Evolutionary conservation across 2,888 invertebrate species (phyloP).

Genomic region (Chloromyia formosa): DNA sequence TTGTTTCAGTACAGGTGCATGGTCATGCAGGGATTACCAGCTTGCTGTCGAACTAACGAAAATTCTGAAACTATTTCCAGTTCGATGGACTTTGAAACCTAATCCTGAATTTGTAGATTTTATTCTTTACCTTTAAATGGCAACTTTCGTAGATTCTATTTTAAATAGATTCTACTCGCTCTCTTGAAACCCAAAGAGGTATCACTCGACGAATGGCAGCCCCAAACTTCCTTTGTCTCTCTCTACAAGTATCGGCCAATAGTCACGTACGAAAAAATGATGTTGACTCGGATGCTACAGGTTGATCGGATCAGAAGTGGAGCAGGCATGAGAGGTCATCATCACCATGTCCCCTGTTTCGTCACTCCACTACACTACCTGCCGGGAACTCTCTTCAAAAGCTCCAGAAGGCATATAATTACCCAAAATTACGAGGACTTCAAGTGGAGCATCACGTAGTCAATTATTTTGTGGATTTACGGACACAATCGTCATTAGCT

Average conservation of each 20-base stretch:
- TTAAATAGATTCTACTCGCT: too few relatives aligned
- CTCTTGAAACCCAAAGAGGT: too few relatives aligned
- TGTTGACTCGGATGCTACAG: neutral
- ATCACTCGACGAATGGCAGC: too few relatives aligned
- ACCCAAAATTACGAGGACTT: slow-evolving; percentile 14
- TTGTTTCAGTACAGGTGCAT: slow-evolving; percentile 3
- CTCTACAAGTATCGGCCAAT: neutral
- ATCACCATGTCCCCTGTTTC: neutral
- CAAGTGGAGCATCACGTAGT: slow-evolving; percentile 5
- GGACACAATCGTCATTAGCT: neutral
- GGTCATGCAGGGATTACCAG: slow-evolving; percentile 2
- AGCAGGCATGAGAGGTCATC: slow-evolving; percentile 39
- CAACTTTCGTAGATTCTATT: too few relatives aligned
- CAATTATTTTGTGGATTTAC: slow-evolving; percentile 26
- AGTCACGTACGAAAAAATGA: slow-evolving; percentile 30
- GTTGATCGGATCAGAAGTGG: slow-evolving; percentile 29
- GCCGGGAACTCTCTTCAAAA: neutral
- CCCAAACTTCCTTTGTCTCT: too few relatives aligned
- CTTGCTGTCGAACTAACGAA: too few relatives aligned
- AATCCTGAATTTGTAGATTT: too few relatives aligned
- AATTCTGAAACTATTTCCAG: too few relatives aligned
- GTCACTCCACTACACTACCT: neutral
- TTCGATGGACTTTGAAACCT: too few relatives aligned
- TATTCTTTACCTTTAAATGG: too few relatives aligned
- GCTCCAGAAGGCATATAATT: slow-evolving; percentile 11